Base-by-base conservation (phyloP, 2,797 vertebrate genomes). In the Acanthis flammea region DNA sequence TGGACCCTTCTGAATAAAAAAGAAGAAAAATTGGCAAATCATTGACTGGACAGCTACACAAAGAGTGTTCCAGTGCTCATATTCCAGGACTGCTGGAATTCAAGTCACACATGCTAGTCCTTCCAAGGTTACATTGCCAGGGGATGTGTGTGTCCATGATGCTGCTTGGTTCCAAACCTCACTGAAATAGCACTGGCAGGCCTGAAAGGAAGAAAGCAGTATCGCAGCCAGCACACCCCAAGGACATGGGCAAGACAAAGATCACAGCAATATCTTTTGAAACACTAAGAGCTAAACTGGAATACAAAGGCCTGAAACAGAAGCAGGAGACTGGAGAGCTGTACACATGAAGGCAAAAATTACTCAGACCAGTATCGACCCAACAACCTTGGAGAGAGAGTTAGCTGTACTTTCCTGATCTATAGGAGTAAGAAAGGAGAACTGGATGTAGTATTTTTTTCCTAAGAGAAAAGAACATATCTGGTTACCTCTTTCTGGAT, bases 251-350 rank as follows among this genome's bases (percentile, higher is more conserved):
- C 19, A 72, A 81, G 19, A 58, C 44, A 63, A 63, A 80, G 65
- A 48, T 60, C 35, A 61, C 5, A 8, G 12, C 42, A 47, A 1
- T 31, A 63, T 30, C 39, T 89, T 93, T 57, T 67, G 31, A 41
- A 83, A 57, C 45, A 60, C 21, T 55, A 66, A 76, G 33, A 90
- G 33, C 31, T 79, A 14, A 42, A 83, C 3, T 42, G 27, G n/a
- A 92, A 68, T 50, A 62, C n/a, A 62, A 68, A 75, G 39, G 42
- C n/a, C 47, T 81, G 84, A 71, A 92, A 58, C 7, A 66, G 18
- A 82, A 92, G 30, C 39, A 50, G 33, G 24, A 78, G 48, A 31
- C 24, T 45, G 30, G 39, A 82, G 51, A 90, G 47, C 18, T 42
- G 10, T 63, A 70, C 21, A 45, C 17, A 54, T 4, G 13, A 14